phyloP scores from a whole-genome alignment of 2,113 vertebrate species.

The Passer montanus region DNA sequence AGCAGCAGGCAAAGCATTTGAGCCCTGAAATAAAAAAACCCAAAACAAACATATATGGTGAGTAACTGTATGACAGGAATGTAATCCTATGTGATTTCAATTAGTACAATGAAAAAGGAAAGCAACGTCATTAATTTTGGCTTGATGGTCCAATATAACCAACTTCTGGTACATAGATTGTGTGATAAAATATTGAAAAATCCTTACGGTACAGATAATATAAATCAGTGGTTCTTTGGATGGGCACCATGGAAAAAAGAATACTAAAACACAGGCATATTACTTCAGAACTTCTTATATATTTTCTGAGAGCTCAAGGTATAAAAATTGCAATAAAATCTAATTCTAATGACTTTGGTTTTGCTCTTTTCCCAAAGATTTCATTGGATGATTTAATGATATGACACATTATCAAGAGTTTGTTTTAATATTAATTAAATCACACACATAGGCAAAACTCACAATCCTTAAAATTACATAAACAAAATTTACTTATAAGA shows the following conservation, averaged over 20 bases:
- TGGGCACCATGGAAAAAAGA: background rate
- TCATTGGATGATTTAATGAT: background rate
- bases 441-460: background rate
- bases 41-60: background rate
- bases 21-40: background rate
- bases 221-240: background rate
- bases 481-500: background rate
- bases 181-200: background rate
- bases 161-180: background rate
- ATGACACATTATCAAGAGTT: background rate
- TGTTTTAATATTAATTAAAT: conserved; percentile 43
- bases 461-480: background rate
- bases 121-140: background rate
- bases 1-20: background rate
- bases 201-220: background rate
- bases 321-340: background rate
- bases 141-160: background rate
- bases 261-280: background rate
- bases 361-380: background rate
- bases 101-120: background rate
- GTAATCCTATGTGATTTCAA: background rate
- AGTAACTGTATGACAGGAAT: background rate
- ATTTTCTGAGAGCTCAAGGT: background rate
- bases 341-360: background rate
- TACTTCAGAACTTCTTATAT: background rate